A percentile compares a stretch with the other conserved stretches of the same genome.
phyloP scores from a whole-genome alignment of 1,140 invertebrate genomes.

The Bombus waltoni region DNA sequence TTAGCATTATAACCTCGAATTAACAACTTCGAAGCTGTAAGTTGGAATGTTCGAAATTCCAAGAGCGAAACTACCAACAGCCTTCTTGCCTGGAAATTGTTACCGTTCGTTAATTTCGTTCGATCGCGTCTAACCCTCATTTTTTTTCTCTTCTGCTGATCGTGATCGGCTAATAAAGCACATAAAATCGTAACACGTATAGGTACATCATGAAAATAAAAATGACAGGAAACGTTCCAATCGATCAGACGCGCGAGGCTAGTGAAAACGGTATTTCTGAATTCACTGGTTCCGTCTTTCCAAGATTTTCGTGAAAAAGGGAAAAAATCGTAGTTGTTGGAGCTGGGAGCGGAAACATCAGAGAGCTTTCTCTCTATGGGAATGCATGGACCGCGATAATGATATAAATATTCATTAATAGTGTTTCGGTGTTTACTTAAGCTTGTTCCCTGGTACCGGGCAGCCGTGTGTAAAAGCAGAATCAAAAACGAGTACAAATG shows the following conservation, averaged over 20 bases:
- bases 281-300: slow-evolving; percentile 20
- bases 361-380: slow-evolving; percentile 45
- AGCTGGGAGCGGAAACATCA: not conserved
- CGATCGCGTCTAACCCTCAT: too few relatives aligned
- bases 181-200: not conserved
- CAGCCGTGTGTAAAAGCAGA: slow-evolving; percentile 32
- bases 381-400: slow-evolving; percentile 47
- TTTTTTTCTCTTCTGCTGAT: not conserved
- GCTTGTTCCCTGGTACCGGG: not conserved
- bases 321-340: slow-evolving; percentile 14
- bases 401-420: slow-evolving; percentile 69
- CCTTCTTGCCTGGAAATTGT: not conserved
- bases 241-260: not conserved
- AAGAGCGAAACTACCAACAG: not conserved
- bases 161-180: not conserved
- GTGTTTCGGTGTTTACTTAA: slow-evolving; percentile 9
- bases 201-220: not conserved
- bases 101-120: not conserved
- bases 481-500: slow-evolving; percentile 37
- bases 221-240: not conserved
- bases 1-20: not conserved
- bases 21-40: not conserved
- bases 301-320: not conserved
- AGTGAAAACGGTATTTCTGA: not conserved
- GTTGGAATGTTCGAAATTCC: not conserved